Evolutionary conservation across 2,888 invertebrate genomes (phyloP), one percentile per base, ranked within the genome.

Genomic region (Alitta virens): DNA sequence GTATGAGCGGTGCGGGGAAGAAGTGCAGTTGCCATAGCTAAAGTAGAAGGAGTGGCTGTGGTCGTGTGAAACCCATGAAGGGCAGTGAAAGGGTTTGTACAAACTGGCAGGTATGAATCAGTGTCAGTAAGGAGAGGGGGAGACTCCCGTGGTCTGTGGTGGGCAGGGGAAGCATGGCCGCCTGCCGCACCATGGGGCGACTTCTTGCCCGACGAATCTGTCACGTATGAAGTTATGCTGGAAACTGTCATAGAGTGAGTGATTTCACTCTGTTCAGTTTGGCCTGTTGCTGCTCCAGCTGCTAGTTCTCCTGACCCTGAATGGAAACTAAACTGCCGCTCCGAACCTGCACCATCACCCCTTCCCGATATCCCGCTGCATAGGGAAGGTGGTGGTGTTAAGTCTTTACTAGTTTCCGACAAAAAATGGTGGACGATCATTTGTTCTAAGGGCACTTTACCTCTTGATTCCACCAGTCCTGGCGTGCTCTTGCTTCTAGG

Each of bases 401-500:
- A 42, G 33, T 33, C 33, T 60, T 42, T 56, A 33, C 33, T 46
- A 12, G 61, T 38, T 33, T 60, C 61, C 38, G 76, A 74, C 2
- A 74, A 76, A 61, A 74, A 54, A 33, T 49, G 59, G 51, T 33
- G 49, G 9, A 51, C 21, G 24, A 49, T 33, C 72, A 74, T 72
- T 24, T 72, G 62, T 50, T 77, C 73, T 56, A 80, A 60, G 1
- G 95, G 90, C 72, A 93, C 87, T 77, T 92, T 90, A 64, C 95
- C 95, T 73, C 89, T 87, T 63, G 94, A 93, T 84, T 97, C 96
- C 74, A 97, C 91, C 74, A 96, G 86, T 52, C 95, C 96, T 16
- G 97, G 96, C 64, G 97, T 95, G 75, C 96, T 96, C 81, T 92
- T 92, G 83, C 95, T 94, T 78, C 96, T 88, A 75, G 94, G 92